phyloP scores from a whole-genome alignment of 2,888 invertebrate species.

The Saturnia pavonia region DNA sequence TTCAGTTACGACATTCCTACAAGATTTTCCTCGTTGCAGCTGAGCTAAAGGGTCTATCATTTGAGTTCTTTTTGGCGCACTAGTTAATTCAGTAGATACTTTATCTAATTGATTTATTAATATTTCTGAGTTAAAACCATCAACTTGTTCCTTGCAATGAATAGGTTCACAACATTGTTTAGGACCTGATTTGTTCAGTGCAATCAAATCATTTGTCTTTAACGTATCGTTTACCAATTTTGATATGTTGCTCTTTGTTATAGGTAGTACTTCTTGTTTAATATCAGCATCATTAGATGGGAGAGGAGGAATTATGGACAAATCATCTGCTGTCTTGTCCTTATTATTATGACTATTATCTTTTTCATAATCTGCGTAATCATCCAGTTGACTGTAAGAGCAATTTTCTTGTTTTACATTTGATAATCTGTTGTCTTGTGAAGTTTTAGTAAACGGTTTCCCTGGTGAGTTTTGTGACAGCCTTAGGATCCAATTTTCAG shows the following conservation, averaged over 20 bases:
- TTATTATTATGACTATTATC: slow-evolving; percentile 41
- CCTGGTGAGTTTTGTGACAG: slow-evolving; percentile 77
- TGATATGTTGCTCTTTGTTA: neutral
- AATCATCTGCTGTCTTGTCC: slow-evolving; percentile 53
- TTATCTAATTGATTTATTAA: neutral
- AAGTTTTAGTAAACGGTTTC: slow-evolving; percentile 55
- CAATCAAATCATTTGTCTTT: neutral
- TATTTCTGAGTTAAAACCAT: neutral
- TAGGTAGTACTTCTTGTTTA: neutral
- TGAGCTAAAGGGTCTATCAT: slow-evolving; percentile 56
- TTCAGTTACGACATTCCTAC: neutral
- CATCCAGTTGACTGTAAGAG: slow-evolving; percentile 72
- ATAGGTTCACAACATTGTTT: neutral
- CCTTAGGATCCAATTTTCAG: slow-evolving; percentile 75
- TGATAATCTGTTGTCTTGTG: slow-evolving; percentile 32
- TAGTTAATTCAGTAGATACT: neutral
- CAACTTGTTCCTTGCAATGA: neutral
- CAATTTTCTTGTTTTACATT: slow-evolving; percentile 50
- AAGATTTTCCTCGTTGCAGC: slow-evolving; percentile 39
- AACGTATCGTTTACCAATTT: neutral
- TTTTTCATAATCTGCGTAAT: slow-evolving; percentile 37
- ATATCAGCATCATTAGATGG: slow-evolving; percentile 26
- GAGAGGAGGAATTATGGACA: neutral
- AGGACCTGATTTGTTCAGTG: neutral
- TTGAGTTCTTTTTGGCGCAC: slow-evolving; percentile 48